Evolutionary conservation across 2,797 vertebrate species (phyloP), one percentile per base, ranked within the genome.

Genomic region (Spatula clypeata): DNA sequence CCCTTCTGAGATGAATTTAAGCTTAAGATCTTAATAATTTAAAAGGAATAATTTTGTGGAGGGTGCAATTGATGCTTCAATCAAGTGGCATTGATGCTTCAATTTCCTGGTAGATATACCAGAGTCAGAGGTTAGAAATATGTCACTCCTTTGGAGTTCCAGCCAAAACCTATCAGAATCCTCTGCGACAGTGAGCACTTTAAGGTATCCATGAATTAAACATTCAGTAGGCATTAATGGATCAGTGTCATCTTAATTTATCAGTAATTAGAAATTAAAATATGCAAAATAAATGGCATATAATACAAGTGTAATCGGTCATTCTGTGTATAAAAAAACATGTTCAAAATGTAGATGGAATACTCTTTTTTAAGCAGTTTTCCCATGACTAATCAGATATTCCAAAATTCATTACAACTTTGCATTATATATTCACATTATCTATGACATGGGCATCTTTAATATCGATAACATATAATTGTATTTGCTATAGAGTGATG

Each of bases 251-350:
- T 82, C 53, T 86, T 82, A 86, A 84, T 72, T 90, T 91, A 76
- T 95, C 91, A 91, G 80, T 66, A 89, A 94, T 88, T 75, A 85
- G 58, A 89, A 85, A 79, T 95, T 95, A 97, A 97, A 97, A 86
- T 91, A 91, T 77, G 72, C 91, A 94, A 93, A 96, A 94, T 79
- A 97, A 96, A 95, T 94, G 53, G 34, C 70, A 91, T 77, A 93
- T 94, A 92, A 91, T 71, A 80, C 77, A 81, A 83, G 66, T 42
- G 60, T 74, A 94, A 81, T 96, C 96, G 94, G 94, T 97, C 82
- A 95, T 88, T 93, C 94, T 57, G 38, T 82, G 13, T 27, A 51
- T 90, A 94, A 94, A 86, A 20, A 72, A 95, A 34, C 4, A 82
- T 88, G 53, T 95, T 81, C 86, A 87, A 89, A 96, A 92, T 88